Conservation (phyloP, 2,113 vertebrate species). For the Pholis gunnellus region DNA sequence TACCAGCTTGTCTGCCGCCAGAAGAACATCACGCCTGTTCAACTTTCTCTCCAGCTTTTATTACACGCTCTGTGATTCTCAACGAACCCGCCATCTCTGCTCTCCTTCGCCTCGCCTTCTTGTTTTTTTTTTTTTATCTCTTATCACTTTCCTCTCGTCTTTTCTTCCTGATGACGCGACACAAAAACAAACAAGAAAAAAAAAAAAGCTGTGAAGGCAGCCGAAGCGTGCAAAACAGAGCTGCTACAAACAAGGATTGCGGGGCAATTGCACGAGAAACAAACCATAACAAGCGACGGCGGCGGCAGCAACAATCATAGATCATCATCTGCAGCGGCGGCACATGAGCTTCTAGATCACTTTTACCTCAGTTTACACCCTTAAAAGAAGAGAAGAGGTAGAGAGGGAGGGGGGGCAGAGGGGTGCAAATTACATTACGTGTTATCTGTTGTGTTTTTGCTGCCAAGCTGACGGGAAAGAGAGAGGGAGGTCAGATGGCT, state of each 20-base stretch:
- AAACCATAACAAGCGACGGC: conserved; percentile 50
- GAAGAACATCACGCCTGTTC: conserved; percentile 44
- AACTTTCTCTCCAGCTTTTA: conserved; percentile 39
- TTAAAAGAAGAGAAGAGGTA: conserved; percentile 10
- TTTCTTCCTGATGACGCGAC: conserved; percentile 54
- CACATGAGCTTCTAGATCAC: conserved; percentile 34
- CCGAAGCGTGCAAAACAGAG: conserved; percentile 20
- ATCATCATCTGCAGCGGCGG: conserved; percentile 45
- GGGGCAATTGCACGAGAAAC: conserved; percentile 63
- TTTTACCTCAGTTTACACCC: conserved; percentile 40
- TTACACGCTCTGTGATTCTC: conserved; percentile 35
- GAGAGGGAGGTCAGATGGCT: conserved; percentile 60
- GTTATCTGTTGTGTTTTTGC: conserved; percentile 55
- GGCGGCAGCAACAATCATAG: conserved; percentile 8
- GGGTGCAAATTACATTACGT: conserved; percentile 50
- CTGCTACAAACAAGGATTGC: conserved; percentile 39
- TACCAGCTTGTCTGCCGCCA: conserved; percentile 46
- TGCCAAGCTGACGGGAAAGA: conserved; percentile 35
- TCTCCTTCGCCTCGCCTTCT: conserved; percentile 24
- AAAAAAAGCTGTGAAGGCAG: conserved; percentile 22
- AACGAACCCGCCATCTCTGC: conserved; percentile 12
- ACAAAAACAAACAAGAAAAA: background rate
- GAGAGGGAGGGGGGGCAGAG: conserved; percentile 6
- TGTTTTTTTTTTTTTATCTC: conserved; percentile 37
- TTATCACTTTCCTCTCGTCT: conserved; percentile 51